Evolutionary conservation across 23 tunicate genomes (phyloP), one percentile per base, ranked within the genome.

Genomic region (Clavelina lepadiformis): DNA sequence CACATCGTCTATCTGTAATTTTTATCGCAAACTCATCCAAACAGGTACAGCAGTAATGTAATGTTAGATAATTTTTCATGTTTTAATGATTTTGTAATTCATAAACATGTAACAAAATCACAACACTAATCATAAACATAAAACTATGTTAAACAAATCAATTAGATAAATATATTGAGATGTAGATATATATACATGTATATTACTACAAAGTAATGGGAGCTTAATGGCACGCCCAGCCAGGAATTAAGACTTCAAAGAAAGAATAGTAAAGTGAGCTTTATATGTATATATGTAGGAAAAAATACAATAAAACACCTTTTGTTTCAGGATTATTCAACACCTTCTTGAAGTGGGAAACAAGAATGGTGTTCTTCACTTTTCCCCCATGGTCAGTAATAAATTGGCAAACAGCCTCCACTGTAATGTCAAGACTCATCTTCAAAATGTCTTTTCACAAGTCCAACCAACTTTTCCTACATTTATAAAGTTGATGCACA

Each of bases 321-420:
- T 66, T 86, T 28, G 74, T 78, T 24, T 38, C 55, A 0, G 95
- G 81, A 67, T 86, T 66, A 65, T 72, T 86, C 47, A 86, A 72
- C 58, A 79, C 23, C 41, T 86, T 86, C 41, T 78, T 78, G 61
- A 86, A 86, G 37, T 86, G 69, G 1, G 95, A 33, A 11, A 86
- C 95, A 5, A 86, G 72, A 5, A 72, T 46, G 22, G 79, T 72
- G 64, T 86, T 86, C 58, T 86, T 86, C 0, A 86, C 81, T 86
- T 78, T 86, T 28, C 95, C 95, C 3, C 83, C 95, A 71, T 86
- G 74, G 3, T 61, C 38, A n/a, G 26, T 46, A 27, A 86, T 78
- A 50, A 86, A 86, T 54, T 86, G 67, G 3, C 71, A 56, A 33
- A 86, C 85, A 35, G 65, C 13, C 15, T 86, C 95, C 3, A 86